phyloP scores from a whole-genome alignment of 2,797 vertebrate genomes.

The Rhynchotus rufescens region DNA sequence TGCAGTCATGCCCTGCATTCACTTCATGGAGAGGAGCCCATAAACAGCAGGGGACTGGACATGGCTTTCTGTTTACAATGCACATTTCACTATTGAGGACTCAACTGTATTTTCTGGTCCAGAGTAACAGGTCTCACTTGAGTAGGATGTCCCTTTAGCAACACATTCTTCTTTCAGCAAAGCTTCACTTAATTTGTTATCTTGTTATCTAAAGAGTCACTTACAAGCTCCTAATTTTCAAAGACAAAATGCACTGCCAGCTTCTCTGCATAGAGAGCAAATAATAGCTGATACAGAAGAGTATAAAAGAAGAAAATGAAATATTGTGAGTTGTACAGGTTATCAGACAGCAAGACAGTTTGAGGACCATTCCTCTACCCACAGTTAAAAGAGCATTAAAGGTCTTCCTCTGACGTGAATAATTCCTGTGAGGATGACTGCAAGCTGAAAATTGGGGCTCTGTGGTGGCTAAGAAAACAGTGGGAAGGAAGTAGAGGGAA shows the following conservation, averaged over 20 bases:
- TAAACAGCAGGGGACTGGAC: not conserved
- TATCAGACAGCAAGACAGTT: not conserved
- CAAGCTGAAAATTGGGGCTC: not conserved
- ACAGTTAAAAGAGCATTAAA: not conserved
- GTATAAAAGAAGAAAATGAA: not conserved
- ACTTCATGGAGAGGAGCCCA: not conserved
- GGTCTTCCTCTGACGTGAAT: not conserved
- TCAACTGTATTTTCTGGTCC: not conserved
- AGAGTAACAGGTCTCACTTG: not conserved
- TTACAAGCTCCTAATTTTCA: not conserved
- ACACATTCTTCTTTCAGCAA: not conserved
- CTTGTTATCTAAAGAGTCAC: not conserved
- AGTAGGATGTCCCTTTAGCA: not conserved
- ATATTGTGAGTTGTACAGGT: not conserved
- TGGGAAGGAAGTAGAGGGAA: not conserved
- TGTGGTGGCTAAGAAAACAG: not conserved
- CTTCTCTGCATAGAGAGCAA: not conserved
- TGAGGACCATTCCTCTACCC: not conserved
- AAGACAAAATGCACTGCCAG: not conserved
- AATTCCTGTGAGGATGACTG: not conserved
- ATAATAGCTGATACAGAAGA: not conserved
- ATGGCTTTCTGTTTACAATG: not conserved
- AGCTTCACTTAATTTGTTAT: not conserved
- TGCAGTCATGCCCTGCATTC: not conserved
- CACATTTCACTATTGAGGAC: not conserved